A percentile compares a stretch with the other conserved stretches of the same genome.
phyloP scores from a whole-genome alignment of 2,888 invertebrate species.

The Drosophila kambysellisi region DNA sequence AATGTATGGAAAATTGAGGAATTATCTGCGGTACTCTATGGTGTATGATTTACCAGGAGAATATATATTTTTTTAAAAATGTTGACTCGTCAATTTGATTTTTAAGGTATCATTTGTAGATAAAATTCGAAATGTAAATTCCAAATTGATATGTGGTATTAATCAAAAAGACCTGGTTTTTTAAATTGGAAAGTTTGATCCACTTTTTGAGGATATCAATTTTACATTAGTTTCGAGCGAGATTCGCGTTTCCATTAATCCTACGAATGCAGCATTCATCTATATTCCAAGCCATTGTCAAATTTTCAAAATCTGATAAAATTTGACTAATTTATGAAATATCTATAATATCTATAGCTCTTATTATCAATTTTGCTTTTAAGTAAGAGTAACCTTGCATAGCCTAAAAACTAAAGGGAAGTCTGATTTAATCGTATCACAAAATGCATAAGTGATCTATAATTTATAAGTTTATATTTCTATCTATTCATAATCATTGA shows the following conservation, averaged over 20 bases:
- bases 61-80: neutral
- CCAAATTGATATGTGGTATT: too few species aligned
- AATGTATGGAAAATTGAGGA: neutral
- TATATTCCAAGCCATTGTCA: too few species aligned
- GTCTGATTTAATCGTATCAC: neutral
- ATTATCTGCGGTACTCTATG: neutral
- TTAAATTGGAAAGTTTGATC: too few species aligned
- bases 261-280: too few species aligned
- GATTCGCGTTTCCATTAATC: too few species aligned
- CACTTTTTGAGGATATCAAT: too few species aligned
- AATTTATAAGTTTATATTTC: neutral
- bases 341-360: too few species aligned
- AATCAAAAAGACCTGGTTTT: too few species aligned
- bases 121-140: neutral
- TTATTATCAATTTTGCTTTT: neutral
- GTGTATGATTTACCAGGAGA: neutral
- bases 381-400: neutral
- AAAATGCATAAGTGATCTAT: neutral
- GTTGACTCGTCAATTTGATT: neutral
- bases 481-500: conserved; percentile 8
- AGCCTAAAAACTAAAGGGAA: neutral
- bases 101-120: neutral
- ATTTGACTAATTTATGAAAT: neutral
- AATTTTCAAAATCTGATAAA: neutral
- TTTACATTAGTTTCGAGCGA: neutral